These are phyloP conservation scores for Hyalella azteca DNA, from an alignment of 2,888 invertebrate genomes.

Conservation along the genomic window DNA sequence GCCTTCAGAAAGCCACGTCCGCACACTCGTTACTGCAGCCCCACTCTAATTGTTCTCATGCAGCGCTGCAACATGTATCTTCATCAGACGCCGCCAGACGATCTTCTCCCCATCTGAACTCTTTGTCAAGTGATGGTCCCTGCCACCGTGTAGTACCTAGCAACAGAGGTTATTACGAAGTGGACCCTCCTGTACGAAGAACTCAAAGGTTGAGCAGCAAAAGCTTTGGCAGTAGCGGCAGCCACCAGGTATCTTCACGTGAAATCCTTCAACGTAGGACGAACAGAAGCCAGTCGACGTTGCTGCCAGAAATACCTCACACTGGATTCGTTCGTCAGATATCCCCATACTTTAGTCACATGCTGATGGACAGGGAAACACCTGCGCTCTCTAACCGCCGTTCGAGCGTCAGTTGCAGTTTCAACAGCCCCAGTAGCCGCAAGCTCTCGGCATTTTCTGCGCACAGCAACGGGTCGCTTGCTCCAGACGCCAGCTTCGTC, in stretches of 20 bases:
- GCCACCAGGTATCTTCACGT: neutral
- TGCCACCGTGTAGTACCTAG: neutral
- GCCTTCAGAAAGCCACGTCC: neutral
- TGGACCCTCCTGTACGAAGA: neutral
- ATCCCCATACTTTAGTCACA: neutral
- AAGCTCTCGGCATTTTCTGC: neutral
- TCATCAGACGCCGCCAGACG: neutral
- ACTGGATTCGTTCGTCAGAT: neutral
- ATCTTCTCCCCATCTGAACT: neutral
- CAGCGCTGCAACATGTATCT: neutral
- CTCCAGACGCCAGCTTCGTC: neutral
- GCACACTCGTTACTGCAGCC: neutral
- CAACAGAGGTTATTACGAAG: neutral
- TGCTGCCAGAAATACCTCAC: slow-evolving; percentile 11
- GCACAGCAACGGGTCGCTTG: slow-evolving; percentile 1
- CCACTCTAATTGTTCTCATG: no score
- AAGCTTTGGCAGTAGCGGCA: slow-evolving; percentile 3
- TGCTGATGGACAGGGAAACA: neutral
- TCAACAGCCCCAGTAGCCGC: neutral
- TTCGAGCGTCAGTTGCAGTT: neutral
- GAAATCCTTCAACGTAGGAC: slow-evolving; percentile 4
- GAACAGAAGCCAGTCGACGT: slow-evolving; percentile 8
- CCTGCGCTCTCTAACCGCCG: neutral
- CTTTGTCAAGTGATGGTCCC: neutral
- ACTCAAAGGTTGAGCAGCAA: neutral